Evolutionary conservation across 2,797 vertebrate species (phyloP).

Genomic region (Champsocephalus gunnari): DNA sequence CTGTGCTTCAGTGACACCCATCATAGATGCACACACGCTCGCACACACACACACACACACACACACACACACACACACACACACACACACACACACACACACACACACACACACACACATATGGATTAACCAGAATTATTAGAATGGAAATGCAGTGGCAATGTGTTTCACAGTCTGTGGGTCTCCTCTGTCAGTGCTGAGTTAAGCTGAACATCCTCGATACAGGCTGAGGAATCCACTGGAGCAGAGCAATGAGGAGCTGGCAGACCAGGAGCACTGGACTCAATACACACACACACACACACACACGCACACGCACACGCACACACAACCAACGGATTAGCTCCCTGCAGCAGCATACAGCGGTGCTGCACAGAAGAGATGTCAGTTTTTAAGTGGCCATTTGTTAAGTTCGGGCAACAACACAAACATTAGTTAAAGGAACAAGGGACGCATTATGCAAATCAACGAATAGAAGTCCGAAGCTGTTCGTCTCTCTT

Average conservation of each 20-base stretch:
- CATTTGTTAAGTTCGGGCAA: conserved; percentile 78
- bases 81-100: conserved; percentile 29
- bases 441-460: conserved; percentile 72
- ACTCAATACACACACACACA: conserved; percentile 31
- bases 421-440: conserved; percentile 74
- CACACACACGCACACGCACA: conserved; percentile 18
- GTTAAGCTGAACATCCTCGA: conserved; percentile 79
- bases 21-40: conserved; percentile 30
- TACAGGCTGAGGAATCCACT: conserved; percentile 71
- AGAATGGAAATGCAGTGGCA: conserved; percentile 76
- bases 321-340: conserved; percentile 59
- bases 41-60: conserved; percentile 18
- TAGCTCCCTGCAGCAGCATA: conserved; percentile 68
- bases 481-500: conserved; percentile 52
- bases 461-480: conserved; percentile 66
- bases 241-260: conserved; percentile 72
- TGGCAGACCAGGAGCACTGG: conserved; percentile 65
- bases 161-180: conserved; percentile 78
- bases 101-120: conserved; percentile 20
- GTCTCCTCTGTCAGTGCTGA: conserved; percentile 75
- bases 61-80: conserved; percentile 20
- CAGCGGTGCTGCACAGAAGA: conserved; percentile 66
- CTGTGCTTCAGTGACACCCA: conserved; percentile 55
- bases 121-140: conserved; percentile 77
- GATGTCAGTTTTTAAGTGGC: conserved; percentile 80